Base-by-base conservation (phyloP, 2,797 vertebrate species). In the Cetoscarus ocellatus region DNA sequence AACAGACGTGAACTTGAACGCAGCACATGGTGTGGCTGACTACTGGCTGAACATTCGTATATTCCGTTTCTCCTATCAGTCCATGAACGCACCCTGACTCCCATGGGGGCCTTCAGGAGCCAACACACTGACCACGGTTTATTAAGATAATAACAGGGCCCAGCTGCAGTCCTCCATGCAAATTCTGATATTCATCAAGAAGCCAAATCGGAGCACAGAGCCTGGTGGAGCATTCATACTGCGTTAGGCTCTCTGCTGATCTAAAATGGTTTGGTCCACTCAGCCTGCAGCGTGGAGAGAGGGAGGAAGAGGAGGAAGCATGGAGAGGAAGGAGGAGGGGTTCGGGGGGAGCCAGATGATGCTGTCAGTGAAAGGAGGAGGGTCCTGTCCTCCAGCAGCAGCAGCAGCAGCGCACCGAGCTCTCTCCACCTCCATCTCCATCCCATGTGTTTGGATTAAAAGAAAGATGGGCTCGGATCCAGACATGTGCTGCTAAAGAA, bases 341-440 rank as follows among this genome's bases (percentile, higher is more conserved):
- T 36, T 40, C 38, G 42, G 63, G 55, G 50, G 61, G 53, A 61
- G 69, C 61, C 78, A 83, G 85, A 85, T 81, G 84, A 90, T 91
- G 85, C 79, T 87, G 85, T 47, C 62, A 80, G 78, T 45, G 67
- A 68, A 45, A 50, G 65, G 69, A 67, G 70, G 80, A 82, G 82
- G 82, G 15, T 44, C 53, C 44, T 55, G 67, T 63, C 35, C 44
- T 62, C 73, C 71, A 72, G 80, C 79, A 69, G 69, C 69, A 82
- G 69, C 69, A 82, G 59, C 77, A 72, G 56, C 67, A 69, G 58
- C 67, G 52, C 67, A 63, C 51, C 15, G 65, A 82, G 63, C 79
- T 47, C 40, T 27, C 27, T 27, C 27, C 27, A 27, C 27, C 27
- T 27, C 75, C 38, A 39, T 69, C 83, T 82, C 60, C 73, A 83